Evolutionary conservation across 2,888 invertebrate species (phyloP).

Genomic region (Dendrolimus pini): DNA sequence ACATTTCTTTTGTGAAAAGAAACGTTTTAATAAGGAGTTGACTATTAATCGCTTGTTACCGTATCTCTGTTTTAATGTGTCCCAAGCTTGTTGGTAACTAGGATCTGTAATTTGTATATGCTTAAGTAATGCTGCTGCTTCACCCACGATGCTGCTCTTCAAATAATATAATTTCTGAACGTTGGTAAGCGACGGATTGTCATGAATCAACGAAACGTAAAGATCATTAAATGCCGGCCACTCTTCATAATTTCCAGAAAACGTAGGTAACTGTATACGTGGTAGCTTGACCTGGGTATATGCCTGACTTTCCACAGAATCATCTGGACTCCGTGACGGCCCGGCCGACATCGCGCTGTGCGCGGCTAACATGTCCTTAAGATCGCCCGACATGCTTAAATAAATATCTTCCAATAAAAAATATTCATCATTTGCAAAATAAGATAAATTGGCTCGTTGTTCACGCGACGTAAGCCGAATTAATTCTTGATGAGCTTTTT

Average conservation of each 20-base stretch:
- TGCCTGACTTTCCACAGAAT: not conserved
- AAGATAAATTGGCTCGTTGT: not conserved
- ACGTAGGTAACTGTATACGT: slow-evolving; percentile 6
- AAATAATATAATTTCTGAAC: slow-evolving; percentile 11
- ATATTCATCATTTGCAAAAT: not conserved
- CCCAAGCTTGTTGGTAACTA: slow-evolving; percentile 9
- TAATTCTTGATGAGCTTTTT: not conserved
- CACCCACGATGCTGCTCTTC: slow-evolving; percentile 7
- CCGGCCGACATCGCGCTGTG: not conserved
- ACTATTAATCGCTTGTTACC: slow-evolving; percentile 7
- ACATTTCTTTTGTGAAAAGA: slow-evolving; percentile 2
- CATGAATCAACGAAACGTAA: slow-evolving; percentile 5
- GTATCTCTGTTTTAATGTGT: not conserved
- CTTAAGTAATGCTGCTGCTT: slow-evolving; percentile 6
- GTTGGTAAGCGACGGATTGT: slow-evolving; percentile 2
- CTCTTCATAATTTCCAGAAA: slow-evolving; percentile 9
- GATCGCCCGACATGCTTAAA: not conserved
- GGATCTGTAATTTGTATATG: slow-evolving; percentile 7
- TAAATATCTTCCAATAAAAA: no score
- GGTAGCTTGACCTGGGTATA: slow-evolving; percentile 5
- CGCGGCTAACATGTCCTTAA: not conserved
- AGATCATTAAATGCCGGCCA: slow-evolving; percentile 9
- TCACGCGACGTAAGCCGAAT: not conserved
- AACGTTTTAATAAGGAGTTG: slow-evolving; percentile 3
- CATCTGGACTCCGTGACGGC: not conserved